Evolutionary conservation across 2,113 vertebrate species (phyloP), one percentile per base, ranked within the genome.

Genomic region (Lophura nycthemera): DNA sequence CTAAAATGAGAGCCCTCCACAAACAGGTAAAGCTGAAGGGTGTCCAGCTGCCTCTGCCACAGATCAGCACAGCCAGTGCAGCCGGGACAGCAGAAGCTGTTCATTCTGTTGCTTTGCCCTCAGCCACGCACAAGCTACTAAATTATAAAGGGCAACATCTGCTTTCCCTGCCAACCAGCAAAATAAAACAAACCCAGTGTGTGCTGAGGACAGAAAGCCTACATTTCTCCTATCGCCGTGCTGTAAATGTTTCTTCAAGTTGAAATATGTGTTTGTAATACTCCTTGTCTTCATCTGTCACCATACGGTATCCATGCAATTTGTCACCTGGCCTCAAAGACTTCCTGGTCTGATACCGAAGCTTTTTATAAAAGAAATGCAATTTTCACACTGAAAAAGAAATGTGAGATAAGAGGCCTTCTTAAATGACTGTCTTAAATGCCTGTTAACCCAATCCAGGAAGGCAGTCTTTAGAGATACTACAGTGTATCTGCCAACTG

Each of bases 61-160:
- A 40, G 72, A 83, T 52, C 48, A 50, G 57, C 56, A 59, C 43
- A 80, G 7, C 38, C 77, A 91, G n/a, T 20, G 32, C 54, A 75
- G 63, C 2, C 2, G n/a, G 73, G 56, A 78, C 82, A 78, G 91
- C 91, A 93, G 87, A 83, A 91, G 90, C 57, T 86, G 65, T 45
- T 91, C 72, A 48, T 94, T 83, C 83, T 88, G 73, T 32, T 81
- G 60, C 0, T 0, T 42, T 27, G 63, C 74, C 77, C 65, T 45
- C 87, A 73, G 71, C 60, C n/a, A 27, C 8, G 13, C 48, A 66
- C 18, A 11, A 83, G 27, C 40, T 52, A n/a, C 91, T 83, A 66
- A 92, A 82, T 91, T 75, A 74, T 59, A 88, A 86, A 95, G 64
- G 42, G 52, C 79, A 94, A 94, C 88, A 94, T 75, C 83, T 95